Base-by-base conservation (phyloP, 2,797 vertebrate genomes). In the Eulemur coronatus region DNA sequence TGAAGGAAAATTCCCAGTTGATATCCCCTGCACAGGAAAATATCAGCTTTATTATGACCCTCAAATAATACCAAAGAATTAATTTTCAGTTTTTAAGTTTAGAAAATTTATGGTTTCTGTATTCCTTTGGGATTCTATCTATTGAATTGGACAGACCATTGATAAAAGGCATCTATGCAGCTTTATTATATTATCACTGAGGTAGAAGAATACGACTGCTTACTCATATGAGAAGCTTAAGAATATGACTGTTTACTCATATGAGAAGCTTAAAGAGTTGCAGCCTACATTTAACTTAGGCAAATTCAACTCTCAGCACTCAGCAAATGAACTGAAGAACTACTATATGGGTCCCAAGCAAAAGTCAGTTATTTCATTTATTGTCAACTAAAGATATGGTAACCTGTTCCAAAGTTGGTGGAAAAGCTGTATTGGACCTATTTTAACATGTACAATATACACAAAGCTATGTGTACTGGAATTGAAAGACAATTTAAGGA, bases 71-170 rank as follows among this genome's bases (percentile, higher is more conserved):
- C 18, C 69, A 46, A 86, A 73, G 17, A 75, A 55, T 84, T 93
- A 28, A 52, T 89, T 92, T 94, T 95, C 17, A 67, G 43, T 91
- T 95, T 92, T 79, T 80, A 91, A 78, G 28, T 75, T 91, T 90
- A 50, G 52, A 86, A 93, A 91, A 43, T 76, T 87, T 89, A 55
- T 86, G 7, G 52, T 59, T 88, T 92, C 91, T 87, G 1, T 84
- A 80, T 92, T 95, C 26, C 14, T 89, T 95, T 82, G 30, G 50
- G 26, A n/a, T 82, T 91, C 84, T 78, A 1, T 87, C 12, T 52
- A 0, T 41, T 30, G 55, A 82, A 17, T 35, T 80, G 70, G 24
- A 24, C n/a, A 76, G 63, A 75, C 78, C 46, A 55, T 93, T 94
- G 75, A 91, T 75, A 87, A 90, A 84, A 73, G 35, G 7, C 43